Evolutionary conservation across 2,888 invertebrate genomes (phyloP).

Genomic region (Seira sanloemensis): DNA sequence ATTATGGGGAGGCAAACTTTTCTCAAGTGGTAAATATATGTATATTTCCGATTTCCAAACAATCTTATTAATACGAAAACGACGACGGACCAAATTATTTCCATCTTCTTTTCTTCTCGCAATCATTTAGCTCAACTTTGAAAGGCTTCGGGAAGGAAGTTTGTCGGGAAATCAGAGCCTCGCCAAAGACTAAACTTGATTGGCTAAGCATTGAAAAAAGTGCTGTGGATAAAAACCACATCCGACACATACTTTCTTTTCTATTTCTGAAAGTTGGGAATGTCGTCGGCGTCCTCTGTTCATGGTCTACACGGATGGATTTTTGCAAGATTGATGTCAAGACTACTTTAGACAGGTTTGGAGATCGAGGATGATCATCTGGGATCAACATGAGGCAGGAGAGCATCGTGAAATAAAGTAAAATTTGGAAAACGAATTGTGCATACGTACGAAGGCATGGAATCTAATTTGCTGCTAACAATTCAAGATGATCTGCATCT

Average conservation of each 20-base stretch:
- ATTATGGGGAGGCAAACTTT: background rate
- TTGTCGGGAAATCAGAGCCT: too few relatives aligned
- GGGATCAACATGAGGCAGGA: slow-evolving; percentile 32
- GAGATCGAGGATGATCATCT: slow-evolving; percentile 51
- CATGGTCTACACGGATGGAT: background rate
- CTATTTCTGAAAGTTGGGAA: background rate
- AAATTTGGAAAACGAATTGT: too few relatives aligned
- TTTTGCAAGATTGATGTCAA: background rate
- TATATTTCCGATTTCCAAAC: background rate
- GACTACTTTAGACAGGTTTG: slow-evolving; percentile 53
- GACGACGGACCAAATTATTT: slow-evolving; percentile 30
- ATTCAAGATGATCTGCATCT: too few relatives aligned
- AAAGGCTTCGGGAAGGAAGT: too few relatives aligned
- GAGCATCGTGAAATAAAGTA: slow-evolving; percentile 7
- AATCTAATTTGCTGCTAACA: too few relatives aligned
- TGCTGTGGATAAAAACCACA: too few relatives aligned
- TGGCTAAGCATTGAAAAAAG: too few relatives aligned
- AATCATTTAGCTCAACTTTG: too few relatives aligned
- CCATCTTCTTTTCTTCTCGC: background rate
- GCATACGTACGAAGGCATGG: too few relatives aligned
- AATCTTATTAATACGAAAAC: background rate
- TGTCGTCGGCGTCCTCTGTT: background rate
- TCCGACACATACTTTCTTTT: background rate
- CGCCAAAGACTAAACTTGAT: too few relatives aligned
- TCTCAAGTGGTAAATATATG: background rate